Evolutionary conservation across 2,113 vertebrate genomes (phyloP), one percentile per base, ranked within the genome.

Genomic region (Ibidorhyncha struthersii): DNA sequence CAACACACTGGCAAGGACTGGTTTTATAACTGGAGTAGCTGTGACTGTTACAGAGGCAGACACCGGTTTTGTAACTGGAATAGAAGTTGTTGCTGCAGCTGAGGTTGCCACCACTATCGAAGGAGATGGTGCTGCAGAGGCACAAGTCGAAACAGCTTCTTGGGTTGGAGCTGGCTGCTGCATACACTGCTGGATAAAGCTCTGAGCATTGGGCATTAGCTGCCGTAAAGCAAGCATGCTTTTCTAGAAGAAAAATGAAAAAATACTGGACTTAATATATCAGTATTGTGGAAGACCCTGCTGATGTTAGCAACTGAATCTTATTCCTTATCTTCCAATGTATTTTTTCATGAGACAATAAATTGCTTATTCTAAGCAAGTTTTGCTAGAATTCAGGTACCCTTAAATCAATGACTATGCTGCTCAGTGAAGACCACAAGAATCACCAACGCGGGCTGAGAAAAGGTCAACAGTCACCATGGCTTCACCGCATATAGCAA

Each of bases 131-230:
- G 62, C 83, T 81, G 92, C 62, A 29, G 96, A 82, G 36, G 87
- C 36, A 14, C 95, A 85, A 34, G 90, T 47, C 1, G 45, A 62
- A 92, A 89, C 12, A 66, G 92, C 43, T 11, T 89, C 93, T 25
- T 96, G 95, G 8, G 96, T 6, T 20, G 95, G 84, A 49, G 97
- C 71, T 72, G 98, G 97, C 74, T 98, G 97, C 96, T 98, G 98
- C 77, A 98, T 95, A 93, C 99, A 99, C 90, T 99, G 98, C 76
- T 99, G 98, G 93, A 99, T 99, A 89, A 99, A 99, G 91, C 98
- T 98, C 97, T 99, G 98, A 9, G 99, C 97, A 86, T 99, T 98
- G 82, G 99, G 98, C 86, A 99, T 99, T 14, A 99, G 98, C 21
- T 98, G 98, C 69, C 99, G 98, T 76, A 99, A 98, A 40, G 99